Evolutionary conservation across 2,888 invertebrate species (phyloP), one percentile per base, ranked within the genome.

Genomic region (Eilema griseolum): DNA sequence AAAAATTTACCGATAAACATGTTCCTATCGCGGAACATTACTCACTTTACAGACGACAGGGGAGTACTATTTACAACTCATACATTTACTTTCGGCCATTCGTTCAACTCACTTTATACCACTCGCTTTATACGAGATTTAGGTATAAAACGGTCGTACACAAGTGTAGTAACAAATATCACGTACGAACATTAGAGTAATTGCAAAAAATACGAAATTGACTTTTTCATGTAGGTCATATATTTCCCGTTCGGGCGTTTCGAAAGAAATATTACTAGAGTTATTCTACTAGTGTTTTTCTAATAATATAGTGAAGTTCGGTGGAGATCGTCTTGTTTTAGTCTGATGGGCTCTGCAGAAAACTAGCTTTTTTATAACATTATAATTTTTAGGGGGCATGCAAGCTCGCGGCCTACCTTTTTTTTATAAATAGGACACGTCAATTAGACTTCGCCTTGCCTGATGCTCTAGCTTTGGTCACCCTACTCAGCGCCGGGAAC

Each of bases 51-150:
- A n/a, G n/a, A 52, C n/a, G 52, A 2, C n/a, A n/a, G 10, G n/a
- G 52, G 5, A n/a, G 3, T 52, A 16, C 41, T 41, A 52, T 52
- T n/a, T 52, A 52, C 5, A n/a, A n/a, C 52, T 52, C 52, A 10
- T 52, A 52, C 52, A 52, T 52, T 52, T 52, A 52, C n/a, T 52
- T 52, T 52, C 52, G 52, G 52, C n/a, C n/a, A 52, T 52, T 52
- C 52, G 52, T 46, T 20, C 20, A 46, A 46, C 0, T 46, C 46
- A 7, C 52, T 52, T 52, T 52, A 46, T 46, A 46, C 46, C 20
- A 46, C 7, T 46, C 20, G 20, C 20, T 20, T 46, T 46, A 52
- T 52, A 52, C 10, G 52, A 52, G 52, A 8, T 52, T 52, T 52
- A n/a, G 52, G 1, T n/a, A 52, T 52, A 52, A n/a, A 52, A 52